These are phyloP conservation scores for Sebastes oblongus DNA, from an alignment of 2,797 vertebrate genomes.

Conservation along the genomic window DNA sequence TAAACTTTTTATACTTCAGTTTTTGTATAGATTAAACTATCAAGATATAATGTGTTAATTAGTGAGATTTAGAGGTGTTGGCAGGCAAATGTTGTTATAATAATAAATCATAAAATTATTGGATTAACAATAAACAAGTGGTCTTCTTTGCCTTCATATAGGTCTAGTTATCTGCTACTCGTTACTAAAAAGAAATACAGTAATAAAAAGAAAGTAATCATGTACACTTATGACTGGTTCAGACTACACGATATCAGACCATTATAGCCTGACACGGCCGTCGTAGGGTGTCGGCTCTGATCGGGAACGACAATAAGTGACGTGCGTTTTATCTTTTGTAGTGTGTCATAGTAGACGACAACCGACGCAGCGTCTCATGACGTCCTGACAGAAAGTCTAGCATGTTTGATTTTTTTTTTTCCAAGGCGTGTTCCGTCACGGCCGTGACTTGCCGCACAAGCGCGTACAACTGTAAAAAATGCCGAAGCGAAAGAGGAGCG, in stretches of 20 bases:
- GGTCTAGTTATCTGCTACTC: fast-evolving
- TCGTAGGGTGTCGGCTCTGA: too few relatives aligned
- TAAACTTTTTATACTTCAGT: neutral
- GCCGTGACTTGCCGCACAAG: too few relatives aligned
- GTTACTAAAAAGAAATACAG: neutral
- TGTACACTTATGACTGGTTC: neutral
- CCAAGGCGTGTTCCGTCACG: fast-evolving
- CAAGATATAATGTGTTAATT: neutral
- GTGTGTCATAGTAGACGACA: too few relatives aligned
- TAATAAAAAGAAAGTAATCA: neutral
- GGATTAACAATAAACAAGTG: neutral
- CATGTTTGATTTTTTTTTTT: too few relatives aligned
- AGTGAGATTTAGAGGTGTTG: neutral
- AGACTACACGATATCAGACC: too few relatives aligned
- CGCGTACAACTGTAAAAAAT: fast-evolving
- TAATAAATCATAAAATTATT: neutral
- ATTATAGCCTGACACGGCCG: too few relatives aligned
- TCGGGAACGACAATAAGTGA: too few relatives aligned
- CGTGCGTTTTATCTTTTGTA: too few relatives aligned
- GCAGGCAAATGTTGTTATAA: neutral
- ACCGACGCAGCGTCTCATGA: too few relatives aligned
- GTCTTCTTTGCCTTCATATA: neutral
- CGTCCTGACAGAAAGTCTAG: too few relatives aligned
- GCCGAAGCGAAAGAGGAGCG: fast-evolving
- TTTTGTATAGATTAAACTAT: neutral